A percentile compares a stretch with the other conserved stretches of the same genome.
phyloP scores from a whole-genome alignment of 2,797 vertebrate genomes.

The Coendou prehensilis region DNA sequence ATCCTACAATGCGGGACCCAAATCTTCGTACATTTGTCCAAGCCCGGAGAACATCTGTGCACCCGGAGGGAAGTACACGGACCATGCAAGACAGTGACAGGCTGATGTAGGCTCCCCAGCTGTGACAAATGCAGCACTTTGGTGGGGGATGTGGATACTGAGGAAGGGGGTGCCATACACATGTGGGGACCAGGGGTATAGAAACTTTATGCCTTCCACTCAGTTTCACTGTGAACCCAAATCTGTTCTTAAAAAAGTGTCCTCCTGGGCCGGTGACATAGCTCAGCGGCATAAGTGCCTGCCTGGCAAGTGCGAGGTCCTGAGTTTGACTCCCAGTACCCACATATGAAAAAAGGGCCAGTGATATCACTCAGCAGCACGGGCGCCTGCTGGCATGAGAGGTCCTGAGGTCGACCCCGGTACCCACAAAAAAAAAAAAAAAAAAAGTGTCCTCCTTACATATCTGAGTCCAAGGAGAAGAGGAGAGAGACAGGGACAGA shows the following conservation, averaged over 20 bases:
- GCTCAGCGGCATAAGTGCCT: too few species aligned
- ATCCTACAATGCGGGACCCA: fast-evolving
- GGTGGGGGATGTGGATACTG: too few species aligned
- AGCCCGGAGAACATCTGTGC: too few species aligned
- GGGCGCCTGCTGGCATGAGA: too few species aligned
- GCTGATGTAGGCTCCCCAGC: background rate
- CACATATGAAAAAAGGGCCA: too few species aligned
- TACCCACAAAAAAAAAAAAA: too few species aligned
- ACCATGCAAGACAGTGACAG: background rate
- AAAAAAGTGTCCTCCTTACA: background rate
- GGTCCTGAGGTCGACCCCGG: too few species aligned
- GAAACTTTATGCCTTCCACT: background rate
- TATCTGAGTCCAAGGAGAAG: too few species aligned
- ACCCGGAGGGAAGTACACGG: background rate
- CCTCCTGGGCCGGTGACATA: too few species aligned
- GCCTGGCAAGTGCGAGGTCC: too few species aligned
- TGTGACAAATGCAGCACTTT: background rate
- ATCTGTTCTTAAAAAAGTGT: background rate
- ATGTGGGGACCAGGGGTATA: background rate
- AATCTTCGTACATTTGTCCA: background rate
- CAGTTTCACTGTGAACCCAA: background rate
- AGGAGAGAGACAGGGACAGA: background rate
- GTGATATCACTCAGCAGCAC: too few species aligned
- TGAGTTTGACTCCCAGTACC: too few species aligned
- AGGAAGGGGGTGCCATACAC: background rate